Evolutionary conservation across 2,888 invertebrate species (phyloP), one percentile per base, ranked within the genome.

Genomic region (Morpho deidamia): DNA sequence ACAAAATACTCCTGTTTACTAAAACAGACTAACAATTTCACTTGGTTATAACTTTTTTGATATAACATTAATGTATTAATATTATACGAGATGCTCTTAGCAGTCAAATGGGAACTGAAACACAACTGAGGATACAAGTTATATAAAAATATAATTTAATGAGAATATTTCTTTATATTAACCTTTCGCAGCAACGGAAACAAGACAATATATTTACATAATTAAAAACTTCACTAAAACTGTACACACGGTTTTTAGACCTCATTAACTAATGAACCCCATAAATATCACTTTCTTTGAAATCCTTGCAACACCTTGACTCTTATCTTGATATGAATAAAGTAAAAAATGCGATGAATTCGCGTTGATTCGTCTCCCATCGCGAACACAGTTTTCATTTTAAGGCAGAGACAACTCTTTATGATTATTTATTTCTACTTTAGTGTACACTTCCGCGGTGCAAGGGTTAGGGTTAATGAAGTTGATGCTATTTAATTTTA

Each of bases 251-350:
- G 64, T 60, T 65, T 64, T 68, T 66, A 64, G 57, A 67, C 62
- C 75, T 82, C 77, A 81, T 82, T 82, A 77, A 66, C 64, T 73
- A 75, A 76, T 74, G 74, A 74, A 66, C 64, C 63, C 64, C 74
- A 81, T 89, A 87, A 86, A 88, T 90, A 83, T 85, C 81, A 84
- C 85, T 88, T 85, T 82, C 84, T 85, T 81, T 32, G 44, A 38
- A 70, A 72, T 76, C 75, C 73, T 73, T 81, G 73, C 41, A 49
- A 51, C 52, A 32, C 48, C 43, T 49, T 38, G 40, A 32, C 11
- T 39, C 39, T 23, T 59, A 52, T 59, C 33, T 1, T 11, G 8
- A 33, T 8, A 8, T 8, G 0, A 8, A 23, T 54, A 56, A 35
- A 37, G 59, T 54, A n/a, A 11, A 56, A 23, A 56, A 44, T 59